Evolutionary conservation across 2,113 vertebrate genomes (phyloP), one percentile per base, ranked within the genome.

Genomic region (Thinocorus orbignyianus): DNA sequence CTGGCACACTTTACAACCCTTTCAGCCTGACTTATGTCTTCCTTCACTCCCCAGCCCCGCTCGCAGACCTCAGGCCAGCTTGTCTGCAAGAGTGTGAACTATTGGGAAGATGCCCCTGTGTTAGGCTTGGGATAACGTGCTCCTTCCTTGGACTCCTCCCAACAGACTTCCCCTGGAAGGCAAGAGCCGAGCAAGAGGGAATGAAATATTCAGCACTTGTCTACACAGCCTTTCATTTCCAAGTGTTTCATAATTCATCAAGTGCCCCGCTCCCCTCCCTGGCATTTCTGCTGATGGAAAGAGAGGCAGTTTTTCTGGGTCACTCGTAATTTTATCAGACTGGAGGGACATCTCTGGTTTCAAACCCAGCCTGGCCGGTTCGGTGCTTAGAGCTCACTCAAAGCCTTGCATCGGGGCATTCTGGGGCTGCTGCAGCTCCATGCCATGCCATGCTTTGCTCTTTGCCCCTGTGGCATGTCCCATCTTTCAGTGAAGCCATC

Each of bases 201-300:
- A 95, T 95, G 48, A 95, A 96, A 95, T 65, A 96, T 97, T 95
- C 94, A 95, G 65, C 48, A 48, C 17, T 41, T 4, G 17, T 30
- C 73, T 46, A 22, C 18, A 18, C 49, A n/a, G 58, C 68, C 48
- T n/a, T 35, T 69, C 60, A 6, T 26, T 92, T 92, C 89, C 73
- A 6, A 61, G 69, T 3, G 62, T 58, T 97, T 61, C 86, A 93
- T 96, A 91, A 97, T 95, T 93, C 83, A 96, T 93, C 42, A 10
- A 39, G 69, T 28, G 65, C 78, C 77, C 87, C 1, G 42, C 84
- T 89, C 83, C 71, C 42, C 23, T 60, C 51, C 83, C 61, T 7
- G 7, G 33, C 19, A 1, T 17, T 87, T n/a, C 64, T 89, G 57
- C 77, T 35, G 80, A 87, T 79, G 89, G 94, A 95, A 93, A 95